Conservation (phyloP, 2,888 invertebrate species). For the Spilosoma lubricipeda region DNA sequence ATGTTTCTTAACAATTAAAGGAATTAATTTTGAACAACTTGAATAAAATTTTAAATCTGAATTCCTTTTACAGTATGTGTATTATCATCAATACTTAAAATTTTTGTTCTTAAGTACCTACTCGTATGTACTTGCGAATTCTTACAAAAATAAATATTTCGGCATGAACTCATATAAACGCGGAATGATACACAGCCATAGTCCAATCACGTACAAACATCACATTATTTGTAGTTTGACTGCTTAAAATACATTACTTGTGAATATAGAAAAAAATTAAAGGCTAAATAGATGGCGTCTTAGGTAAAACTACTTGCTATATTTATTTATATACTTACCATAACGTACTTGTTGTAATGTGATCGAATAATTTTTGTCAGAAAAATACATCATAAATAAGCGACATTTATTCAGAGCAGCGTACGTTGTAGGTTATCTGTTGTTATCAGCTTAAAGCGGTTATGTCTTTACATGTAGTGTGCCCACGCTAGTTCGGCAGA, state of each 20-base stretch:
- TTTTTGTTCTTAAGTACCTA: constrained; percentile 29
- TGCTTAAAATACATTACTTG: constrained; percentile 26
- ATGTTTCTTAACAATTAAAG: not conserved
- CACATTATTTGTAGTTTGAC: constrained; percentile 30
- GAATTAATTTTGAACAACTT: constrained; percentile 27
- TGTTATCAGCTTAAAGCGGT: constrained; percentile 75
- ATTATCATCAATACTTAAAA: too few species aligned
- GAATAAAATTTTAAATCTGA: not conserved
- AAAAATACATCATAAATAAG: constrained; percentile 55
- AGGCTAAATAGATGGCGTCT: not conserved
- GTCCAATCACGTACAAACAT: constrained; percentile 37
- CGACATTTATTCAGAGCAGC: constrained; percentile 70
- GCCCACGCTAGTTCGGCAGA: constrained; percentile 74
- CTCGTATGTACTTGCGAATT: constrained; percentile 32
- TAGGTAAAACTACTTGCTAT: not conserved
- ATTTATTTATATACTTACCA: constrained; percentile 17
- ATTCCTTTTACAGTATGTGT: not conserved
- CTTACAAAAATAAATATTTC: constrained; percentile 39
- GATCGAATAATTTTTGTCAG: constrained; percentile 33
- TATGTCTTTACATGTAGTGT: constrained; percentile 78
- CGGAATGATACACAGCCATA: constrained; percentile 19
- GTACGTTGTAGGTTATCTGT: constrained; percentile 69
- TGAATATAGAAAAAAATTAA: not conserved
- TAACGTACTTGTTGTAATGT: constrained; percentile 24
- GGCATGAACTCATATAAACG: constrained; percentile 32